Base-by-base conservation (phyloP, 2,888 invertebrate species). In the Mongoloraphidia duomilia region DNA sequence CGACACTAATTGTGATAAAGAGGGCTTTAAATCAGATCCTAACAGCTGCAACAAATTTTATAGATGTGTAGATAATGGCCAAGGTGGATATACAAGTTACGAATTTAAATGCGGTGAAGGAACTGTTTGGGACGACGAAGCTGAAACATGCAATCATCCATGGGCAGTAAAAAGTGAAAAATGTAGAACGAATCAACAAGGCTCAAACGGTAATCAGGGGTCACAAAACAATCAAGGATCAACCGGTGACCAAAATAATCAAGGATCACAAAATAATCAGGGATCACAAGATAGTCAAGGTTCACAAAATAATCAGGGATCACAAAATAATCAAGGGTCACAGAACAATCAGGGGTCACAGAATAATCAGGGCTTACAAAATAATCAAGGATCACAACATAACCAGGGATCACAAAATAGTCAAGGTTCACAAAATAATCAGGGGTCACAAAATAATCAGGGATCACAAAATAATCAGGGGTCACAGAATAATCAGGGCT, bases 41-140 rank as follows among this genome's bases (percentile, higher is more conserved):
- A 67, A 68, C 41, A 75, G 86, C 59, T 88, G 87, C 60, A 77
- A 72, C 51, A 83, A 80, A 62, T 88, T 87, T 67, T 84, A 84
- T 61, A 74, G 86, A 55, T 88, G 88, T 65, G 84, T 85, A 17
- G 69, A 72, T 50, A 73, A 76, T 59, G 78, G 76, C 1, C 67
- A 72, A 34, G 76, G 75, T 51, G 71, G 71, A 3, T 82, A 70
- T 57, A 77, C 67, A 43, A 79, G 75, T 65, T 80, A 82, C 61
- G 80, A 84, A 53, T 88, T 84, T 62, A 69, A 69, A 11, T 88
- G 88, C 63, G 82, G 79, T 3, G 75, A 79, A 48, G 85, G 84
- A 45, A 88, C 87, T 6, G 79, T 82, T 35, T 88, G 87, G 86
- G 84, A 85, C 66, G 73, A 77, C 50, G 67, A 72, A 46, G 66